Evolutionary conservation across 2,113 vertebrate genomes (phyloP), one percentile per base, ranked within the genome.

Genomic region (Carassius auratus): DNA sequence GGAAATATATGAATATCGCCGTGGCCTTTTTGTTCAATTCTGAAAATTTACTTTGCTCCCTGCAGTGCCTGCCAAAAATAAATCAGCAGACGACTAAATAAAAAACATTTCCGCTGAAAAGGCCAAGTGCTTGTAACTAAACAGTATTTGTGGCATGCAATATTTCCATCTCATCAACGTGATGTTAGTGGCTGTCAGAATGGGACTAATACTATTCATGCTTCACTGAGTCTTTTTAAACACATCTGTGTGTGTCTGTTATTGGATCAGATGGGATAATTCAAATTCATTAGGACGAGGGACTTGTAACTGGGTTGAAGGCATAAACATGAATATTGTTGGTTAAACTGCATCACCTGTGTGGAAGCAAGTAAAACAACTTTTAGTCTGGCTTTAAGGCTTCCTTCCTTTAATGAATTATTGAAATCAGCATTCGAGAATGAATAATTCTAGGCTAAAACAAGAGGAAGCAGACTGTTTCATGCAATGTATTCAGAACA

Each of bases 201-300:
- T 57, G 33, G 84, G 81, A 88, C 66, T 84, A 89, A 89, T 85
- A 66, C n/a, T 55, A 48, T 83, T 87, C 84, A 82, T 3, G 85
- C 88, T 84, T 83, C 87, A 48, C 80, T 15, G 50, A 87, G 84
- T 76, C 50, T 86, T 85, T 90, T 87, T 86, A 84, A 86, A 84
- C 80, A 87, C 86, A 78, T 83, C 59, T 84, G 74, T 62, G 79
- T 84, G 83, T 86, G 83, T 86, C 77, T 90, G 86, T 69, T 64
- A 76, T 81, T 85, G 45, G 55, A 83, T 76, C 73, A 50, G 66
- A 76, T 26, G 57, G 69, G 66, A 76, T 89, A 84, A 88, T 74
- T 89, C 73, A 89, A 87, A 87, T 89, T 87, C 83, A 83, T 89
- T 89, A 85, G 52, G 42, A 77, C 21, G n/a, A 83, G 52, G 33